Base-by-base conservation (phyloP, 2,888 invertebrate species). In the Stenurella melanura region DNA sequence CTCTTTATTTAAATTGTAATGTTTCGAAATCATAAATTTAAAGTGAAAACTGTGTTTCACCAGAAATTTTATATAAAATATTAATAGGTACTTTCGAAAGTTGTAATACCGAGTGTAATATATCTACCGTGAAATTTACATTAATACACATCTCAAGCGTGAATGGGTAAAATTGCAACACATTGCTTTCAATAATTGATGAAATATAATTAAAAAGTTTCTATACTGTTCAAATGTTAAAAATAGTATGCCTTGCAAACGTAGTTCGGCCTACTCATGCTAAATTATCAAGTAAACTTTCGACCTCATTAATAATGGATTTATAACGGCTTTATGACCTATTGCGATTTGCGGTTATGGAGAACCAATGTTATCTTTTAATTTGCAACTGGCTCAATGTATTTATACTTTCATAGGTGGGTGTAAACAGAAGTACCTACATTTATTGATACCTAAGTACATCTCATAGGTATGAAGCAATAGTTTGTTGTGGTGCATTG, bases 281-380 rank as follows among this genome's bases (percentile, higher is more conserved):
- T 73, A 77, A 76, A 78, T 80, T 77, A 69, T 75, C 78, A 75
- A 77, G 63, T 34, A 81, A 81, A 78, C 69, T 80, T 81, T 80
- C 75, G 74, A 77, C 74, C 74, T 76, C 67, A 50, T 57, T 68
- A 67, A 69, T 78, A 76, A 76, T 66, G 73, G 74, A 74, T 63
- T 64, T 54, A 50, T 72, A 72, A 72, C 72, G 72, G 63, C 11
- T 54, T n/a, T 63, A 11, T 26, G 15, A 34, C 15, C 38, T 34
- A 34, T 17, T 58, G 17, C 42, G 42, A 54, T 19, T 50, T 18
- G 66, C 19, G 21, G 42, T 15, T 11, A 21, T 50, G 38, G 30
- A 12, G 63, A 64, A 64, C 9, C 7, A 19, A 38, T 26, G 10
- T 18, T 71, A 42, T 72, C 63, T 50, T 63, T 15, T 0, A 7